Base-by-base conservation (phyloP, 2,113 vertebrate genomes). In the Aegypius monachus region DNA sequence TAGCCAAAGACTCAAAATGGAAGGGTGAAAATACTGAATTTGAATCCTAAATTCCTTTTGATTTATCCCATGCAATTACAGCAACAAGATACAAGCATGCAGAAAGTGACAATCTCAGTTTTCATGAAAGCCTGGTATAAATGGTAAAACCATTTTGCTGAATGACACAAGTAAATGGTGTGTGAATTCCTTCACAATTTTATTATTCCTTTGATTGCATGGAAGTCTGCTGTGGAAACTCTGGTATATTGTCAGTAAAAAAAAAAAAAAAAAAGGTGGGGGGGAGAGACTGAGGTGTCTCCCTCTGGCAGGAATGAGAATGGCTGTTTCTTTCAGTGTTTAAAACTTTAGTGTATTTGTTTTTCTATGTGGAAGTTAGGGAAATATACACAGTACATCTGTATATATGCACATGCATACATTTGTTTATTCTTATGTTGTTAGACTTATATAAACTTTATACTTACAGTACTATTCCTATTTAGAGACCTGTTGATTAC, bases 251-350 rank as follows among this genome's bases (percentile, higher is more conserved):
- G 38, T 36, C 36, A 56, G 25, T 56, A 20, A 34, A 70, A 90
- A 23, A 23, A 13, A 56, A 27, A 40, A 63, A 15, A 14, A 47
- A 5, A n/a, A n/a, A n/a, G n/a, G 3, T 0, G 9, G 13, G 3
- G 13, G 10, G 16, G 47, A 22, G 22, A 8, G 19, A 10, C 58
- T 34, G 43, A 63, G 6, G 48, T 67, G 5, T 71, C 31, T 50
- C 19, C 21, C 18, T 74, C 14, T 83, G n/a, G 7, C 18, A 83
- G 59, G 47, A 86, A 36, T 86, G 9, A 88, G 48, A 72, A 52
- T 25, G 19, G 10, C 21, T 63, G 42, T 62, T 93, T 73, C 38
- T 55, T 83, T 81, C 29, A 55, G 7, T 43, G 20, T 77, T 95
- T 75, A 63, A 74, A 38, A 42, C 56, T 14, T 68, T 13, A 19